Evolutionary conservation across 2,888 invertebrate genomes (phyloP), one percentile per base, ranked within the genome.

Genomic region (Endomychus coccineus): DNA sequence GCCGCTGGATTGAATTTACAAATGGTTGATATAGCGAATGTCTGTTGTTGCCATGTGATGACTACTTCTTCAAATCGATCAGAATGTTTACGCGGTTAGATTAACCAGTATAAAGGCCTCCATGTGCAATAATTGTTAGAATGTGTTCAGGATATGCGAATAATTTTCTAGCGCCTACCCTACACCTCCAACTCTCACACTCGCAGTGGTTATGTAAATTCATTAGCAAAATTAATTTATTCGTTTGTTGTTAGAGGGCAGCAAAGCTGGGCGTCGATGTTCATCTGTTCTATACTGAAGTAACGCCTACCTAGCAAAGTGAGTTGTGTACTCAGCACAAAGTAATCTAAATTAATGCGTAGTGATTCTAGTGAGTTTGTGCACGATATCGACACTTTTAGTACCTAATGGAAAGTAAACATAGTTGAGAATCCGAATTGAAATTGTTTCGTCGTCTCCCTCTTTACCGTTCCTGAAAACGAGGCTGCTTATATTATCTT

Each of bases 401-500:
- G 55, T 52, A 58, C 56, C 57, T 61, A 61, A 61, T 61, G 61
- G 58, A 61, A 62, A 61, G 62, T 60, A 61, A 62, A 62, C 61
- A 62, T 55, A 52, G 56, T 56, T 53, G 52, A 54, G 57, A 54
- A 59, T 57, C 54, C 52, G 48, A 59, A 60, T 58, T 55, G 59
- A 56, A 60, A 60, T 57, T 58, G 56, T 51, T 53, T 50, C 51
- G 49, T 48, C 45, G 49, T 48, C 44, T 40, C 45, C 45, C 48
- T 47, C 50, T 38, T 44, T 45, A 37, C 43, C 39, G 39, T 40
- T 47, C 39, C 35, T 25, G 27, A 7, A 12, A 6, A 25, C 6
- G 21, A n/a, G 21, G 6, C 5, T 11, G 12, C 12, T 47, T 52
- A 53, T n/a, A n/a, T n/a, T n/a, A n/a, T n/a, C n/a, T n/a, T n/a